phyloP scores from a whole-genome alignment of 2,113 vertebrate genomes.

The Trematocara zebra region DNA sequence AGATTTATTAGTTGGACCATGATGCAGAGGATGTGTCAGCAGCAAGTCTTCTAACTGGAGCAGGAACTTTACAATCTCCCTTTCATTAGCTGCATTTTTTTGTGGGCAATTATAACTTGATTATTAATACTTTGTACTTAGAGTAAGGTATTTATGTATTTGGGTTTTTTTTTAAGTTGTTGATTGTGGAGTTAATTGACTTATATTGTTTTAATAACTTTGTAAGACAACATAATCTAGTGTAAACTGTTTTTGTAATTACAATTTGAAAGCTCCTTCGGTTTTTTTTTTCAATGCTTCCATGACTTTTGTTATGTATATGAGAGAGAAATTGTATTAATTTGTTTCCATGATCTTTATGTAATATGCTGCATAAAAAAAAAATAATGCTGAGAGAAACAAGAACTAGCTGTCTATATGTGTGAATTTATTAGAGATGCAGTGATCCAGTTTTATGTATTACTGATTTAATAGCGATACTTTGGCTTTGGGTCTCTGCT shows the following conservation, averaged over 20 bases:
- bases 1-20: conserved; percentile 24
- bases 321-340: neutral
- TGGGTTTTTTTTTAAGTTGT: fast-evolving
- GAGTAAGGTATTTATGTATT: neutral
- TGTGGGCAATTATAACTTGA: neutral
- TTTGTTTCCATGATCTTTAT: neutral
- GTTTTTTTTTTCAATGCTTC: neutral
- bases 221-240: neutral
- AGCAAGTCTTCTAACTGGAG: neutral
- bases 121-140: neutral
- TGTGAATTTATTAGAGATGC: neutral
- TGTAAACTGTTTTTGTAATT: neutral
- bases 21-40: neutral
- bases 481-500: neutral
- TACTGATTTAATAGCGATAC: neutral
- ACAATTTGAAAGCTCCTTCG: neutral
- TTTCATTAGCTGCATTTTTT: neutral
- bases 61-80: neutral
- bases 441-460: neutral
- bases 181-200: neutral
- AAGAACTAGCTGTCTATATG: neutral
- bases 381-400: neutral
- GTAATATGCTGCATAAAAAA: neutral
- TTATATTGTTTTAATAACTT: neutral
- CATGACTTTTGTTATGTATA: neutral